Base-by-base conservation (phyloP, 2,113 vertebrate genomes). In the Ranitomeya imitator region DNA sequence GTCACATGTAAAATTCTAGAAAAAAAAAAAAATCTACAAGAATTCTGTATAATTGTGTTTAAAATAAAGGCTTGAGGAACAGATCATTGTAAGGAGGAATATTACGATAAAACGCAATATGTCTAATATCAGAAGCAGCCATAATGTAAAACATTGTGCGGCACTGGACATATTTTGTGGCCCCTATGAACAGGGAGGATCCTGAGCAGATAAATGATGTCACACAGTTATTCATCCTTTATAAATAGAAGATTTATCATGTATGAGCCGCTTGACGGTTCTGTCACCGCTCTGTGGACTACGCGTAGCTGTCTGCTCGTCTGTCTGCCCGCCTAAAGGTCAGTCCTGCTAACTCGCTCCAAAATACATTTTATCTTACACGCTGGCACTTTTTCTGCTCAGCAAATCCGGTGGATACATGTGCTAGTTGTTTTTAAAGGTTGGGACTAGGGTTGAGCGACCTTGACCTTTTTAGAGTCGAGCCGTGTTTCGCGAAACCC, bases 271-370 rank as follows among this genome's bases (percentile, higher is more conserved):
- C 45, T 19, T 3, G 61, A 18, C 80, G 7, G 15, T 52, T 6
- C 60, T 83, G 61, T 83, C 59, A 52, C 18, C 60, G 80, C 31
- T 10, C 80, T 2, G 60, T 69, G 81, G 54, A 67, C 31, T 18
- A 60, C 2, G 37, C 54, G 81, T 67, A 67, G 61, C 61, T 26
- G 61, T 83, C 81, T 83, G 45, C 37, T 61, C 26, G 19, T 23
- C 80, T 83, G 80, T 83, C 61, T 83, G 81, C 63, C n/a, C 37
- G 15, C 12, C 51, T 83, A 83, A 83, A 83, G 80, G 80, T 83
- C 80, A 83, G 31, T n/a, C 31, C 60, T 67, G 80, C 61, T 67
- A 19, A 52, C 80, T 52, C 63, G 18, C 59, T 83, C 80, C 31
- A 83, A 83, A 83, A 52, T 67, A 52, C 80, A 23, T 52, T 67